These are phyloP conservation scores for Pararge aegeria DNA, from an alignment of 1,140 invertebrate species.

Conservation along the genomic window DNA sequence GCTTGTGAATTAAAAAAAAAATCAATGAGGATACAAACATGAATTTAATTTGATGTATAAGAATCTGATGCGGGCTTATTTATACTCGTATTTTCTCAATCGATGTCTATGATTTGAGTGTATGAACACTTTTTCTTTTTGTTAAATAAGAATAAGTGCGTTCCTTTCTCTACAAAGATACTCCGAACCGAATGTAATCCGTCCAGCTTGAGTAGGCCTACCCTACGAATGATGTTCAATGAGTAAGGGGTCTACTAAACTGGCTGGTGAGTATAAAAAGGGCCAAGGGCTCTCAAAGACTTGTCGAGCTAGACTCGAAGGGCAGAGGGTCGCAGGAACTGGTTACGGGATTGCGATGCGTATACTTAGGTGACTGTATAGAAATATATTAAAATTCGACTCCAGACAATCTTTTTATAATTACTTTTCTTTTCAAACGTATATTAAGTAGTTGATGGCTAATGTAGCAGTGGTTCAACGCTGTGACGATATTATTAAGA, in stretches of 20 bases:
- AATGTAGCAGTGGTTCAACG: no score
- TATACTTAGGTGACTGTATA: constrained; percentile 21
- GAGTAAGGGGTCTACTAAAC: constrained; percentile 29
- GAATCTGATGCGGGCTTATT: not conserved
- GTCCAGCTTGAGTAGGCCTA: constrained; percentile 10
- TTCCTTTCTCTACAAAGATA: constrained; percentile 19
- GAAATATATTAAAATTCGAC: constrained; percentile 18
- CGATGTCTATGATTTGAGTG: constrained; percentile 18
- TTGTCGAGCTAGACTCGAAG: constrained; percentile 68
- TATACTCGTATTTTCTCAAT: not conserved
- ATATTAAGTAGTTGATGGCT: not conserved
- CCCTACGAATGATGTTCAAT: not conserved
- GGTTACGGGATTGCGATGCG: constrained; percentile 40
- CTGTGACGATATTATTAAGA: no score
- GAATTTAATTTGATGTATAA: no score
- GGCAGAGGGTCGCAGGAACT: constrained; percentile 65
- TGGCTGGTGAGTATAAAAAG: constrained; percentile 57
- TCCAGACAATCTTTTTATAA: not conserved
- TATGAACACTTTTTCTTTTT: constrained; percentile 12
- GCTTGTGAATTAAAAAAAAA: no score
- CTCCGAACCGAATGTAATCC: constrained; percentile 20
- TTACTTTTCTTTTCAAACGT: not conserved
- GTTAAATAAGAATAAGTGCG: constrained; percentile 1
- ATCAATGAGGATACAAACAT: no score
- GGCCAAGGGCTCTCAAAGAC: constrained; percentile 57